These are phyloP conservation scores for Heterotilapia buettikoferi DNA, from an alignment of 2,113 vertebrate species.

Conservation along the genomic window DNA sequence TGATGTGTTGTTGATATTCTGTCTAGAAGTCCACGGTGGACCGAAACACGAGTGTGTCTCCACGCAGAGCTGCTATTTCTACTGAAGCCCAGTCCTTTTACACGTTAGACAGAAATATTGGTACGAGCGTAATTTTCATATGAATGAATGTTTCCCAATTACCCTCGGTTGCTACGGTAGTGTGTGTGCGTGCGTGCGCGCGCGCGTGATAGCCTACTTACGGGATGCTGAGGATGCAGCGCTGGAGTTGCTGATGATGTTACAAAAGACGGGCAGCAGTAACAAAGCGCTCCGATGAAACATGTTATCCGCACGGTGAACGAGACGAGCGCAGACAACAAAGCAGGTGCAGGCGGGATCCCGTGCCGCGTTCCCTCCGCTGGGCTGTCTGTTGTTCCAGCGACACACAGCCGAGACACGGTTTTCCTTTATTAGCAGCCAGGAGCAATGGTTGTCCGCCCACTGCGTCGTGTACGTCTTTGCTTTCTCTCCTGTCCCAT, in stretches of 20 bases:
- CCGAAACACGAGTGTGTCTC: not conserved
- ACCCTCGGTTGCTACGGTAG: not conserved
- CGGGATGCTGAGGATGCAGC: constrained; percentile 37
- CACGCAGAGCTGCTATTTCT: not conserved
- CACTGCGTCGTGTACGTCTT: not conserved
- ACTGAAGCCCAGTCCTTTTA: not conserved
- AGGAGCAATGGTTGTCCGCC: not conserved
- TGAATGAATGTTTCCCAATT: not conserved
- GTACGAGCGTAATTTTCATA: not conserved
- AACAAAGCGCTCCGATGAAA: not conserved
- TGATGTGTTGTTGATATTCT: not conserved
- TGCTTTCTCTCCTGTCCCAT: not conserved
- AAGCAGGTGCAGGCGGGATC: not conserved
- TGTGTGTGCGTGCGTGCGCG: not conserved
- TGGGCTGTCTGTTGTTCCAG: not conserved
- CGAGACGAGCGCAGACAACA: not conserved
- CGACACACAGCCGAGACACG: not conserved
- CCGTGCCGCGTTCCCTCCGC: not conserved
- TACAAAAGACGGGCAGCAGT: constrained; percentile 13
- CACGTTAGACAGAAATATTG: not conserved
- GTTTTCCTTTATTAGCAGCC: not conserved
- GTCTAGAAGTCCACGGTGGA: not conserved
- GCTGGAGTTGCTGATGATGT: constrained; percentile 25
- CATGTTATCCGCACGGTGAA: not conserved
- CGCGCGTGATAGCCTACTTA: constrained; percentile 31